Evolutionary conservation across 2,797 vertebrate genomes (phyloP), one percentile per base, ranked within the genome.

Genomic region (Varecia variegata): DNA sequence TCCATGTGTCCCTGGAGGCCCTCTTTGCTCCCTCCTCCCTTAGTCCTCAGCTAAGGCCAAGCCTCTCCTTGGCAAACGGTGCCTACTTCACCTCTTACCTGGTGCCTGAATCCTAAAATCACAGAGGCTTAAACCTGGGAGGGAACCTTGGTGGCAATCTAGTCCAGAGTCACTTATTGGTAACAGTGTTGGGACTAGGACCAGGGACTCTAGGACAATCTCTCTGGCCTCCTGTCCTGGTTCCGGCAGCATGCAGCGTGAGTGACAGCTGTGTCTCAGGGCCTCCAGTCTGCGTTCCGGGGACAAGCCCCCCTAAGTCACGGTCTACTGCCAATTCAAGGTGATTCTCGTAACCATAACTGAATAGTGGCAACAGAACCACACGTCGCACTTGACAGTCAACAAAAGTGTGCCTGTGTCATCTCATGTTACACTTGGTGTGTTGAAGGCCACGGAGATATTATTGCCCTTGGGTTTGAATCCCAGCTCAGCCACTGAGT

Each of bases 371-470:
- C 76, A 38, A 4, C 62, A 23, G 21, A 82, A 90, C 67, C 47
- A 17, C 2, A 0, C 0, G 21, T 18, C 65, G 7, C 65, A 14
- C 35, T 62, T 65, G 62, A 30, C 43, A 58, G 3, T 54, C 89
- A 32, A 20, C 87, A 30, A 14, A 88, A 65, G 43, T n/a, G 8
- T 23, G 2, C 25, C 4, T 3, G 0, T 7, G 0, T 47, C 71
- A 7, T n/a, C 50, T 88, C 47, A 0, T 4, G 3, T 17, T 7
- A 1, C 23, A 3, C 0, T 4, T 2, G 9, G 15, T 50, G 45
- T 65, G 40, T 9, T 18, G 32, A 62, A 45, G 73, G 35, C 73
- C 45, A 23, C 38, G 38, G 35, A 77, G 32, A 30, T 10, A 4
- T 17, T 32, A 65, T 12, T 35, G 25, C 21, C 40, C 13, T 1